phyloP scores from a whole-genome alignment of 2,113 vertebrate species.

The Dissostichus mawsoni region DNA sequence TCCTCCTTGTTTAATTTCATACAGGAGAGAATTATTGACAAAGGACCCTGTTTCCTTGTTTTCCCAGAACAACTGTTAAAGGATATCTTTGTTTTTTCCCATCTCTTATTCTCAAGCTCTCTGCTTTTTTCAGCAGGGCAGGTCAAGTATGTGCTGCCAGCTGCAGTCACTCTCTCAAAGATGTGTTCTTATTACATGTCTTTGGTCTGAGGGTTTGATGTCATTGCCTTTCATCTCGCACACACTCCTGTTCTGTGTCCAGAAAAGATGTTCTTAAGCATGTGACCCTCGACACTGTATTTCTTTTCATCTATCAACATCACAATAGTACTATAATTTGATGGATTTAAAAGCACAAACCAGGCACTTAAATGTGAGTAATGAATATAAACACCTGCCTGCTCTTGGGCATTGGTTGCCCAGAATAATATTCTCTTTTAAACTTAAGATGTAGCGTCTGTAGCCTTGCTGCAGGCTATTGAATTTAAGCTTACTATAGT shows the following conservation, averaged over 20 bases:
- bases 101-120: conserved; percentile 16
- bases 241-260: conserved; percentile 33
- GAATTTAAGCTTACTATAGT: conserved; percentile 57
- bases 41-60: neutral
- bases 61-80: neutral
- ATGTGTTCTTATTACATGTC: conserved; percentile 46
- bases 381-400: neutral
- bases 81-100: conserved; percentile 5
- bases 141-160: conserved; percentile 41
- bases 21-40: neutral
- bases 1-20: conserved; percentile 15
- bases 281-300: neutral
- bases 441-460: conserved; percentile 5
- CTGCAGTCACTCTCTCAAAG: conserved; percentile 47
- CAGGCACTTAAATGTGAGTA: neutral
- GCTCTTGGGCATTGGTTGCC: neutral
- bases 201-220: conserved; percentile 59
- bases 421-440: neutral
- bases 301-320: conserved; percentile 4
- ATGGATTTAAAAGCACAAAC: neutral
- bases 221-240: conserved; percentile 67
- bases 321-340: neutral
- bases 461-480: conserved; percentile 25
- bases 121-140: conserved; percentile 28
- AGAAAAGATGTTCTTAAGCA: conserved; percentile 13